phyloP scores from a whole-genome alignment of 2,113 vertebrate genomes.

The Tor tambroides region DNA sequence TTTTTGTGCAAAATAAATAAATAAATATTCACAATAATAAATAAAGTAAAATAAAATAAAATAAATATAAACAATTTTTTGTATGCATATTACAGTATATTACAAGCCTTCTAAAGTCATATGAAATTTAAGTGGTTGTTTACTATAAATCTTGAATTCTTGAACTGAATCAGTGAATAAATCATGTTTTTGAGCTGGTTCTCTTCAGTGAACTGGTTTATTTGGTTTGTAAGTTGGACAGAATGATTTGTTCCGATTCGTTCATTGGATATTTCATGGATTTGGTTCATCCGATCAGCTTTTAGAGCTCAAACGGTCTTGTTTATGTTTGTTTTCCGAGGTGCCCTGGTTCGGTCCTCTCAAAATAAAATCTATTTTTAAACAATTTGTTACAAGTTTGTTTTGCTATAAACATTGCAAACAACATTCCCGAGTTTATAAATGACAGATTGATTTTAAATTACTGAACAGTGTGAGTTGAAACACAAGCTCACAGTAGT shows the following conservation, averaged over 20 bases:
- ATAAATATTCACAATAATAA: no score
- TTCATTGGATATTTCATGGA: neutral
- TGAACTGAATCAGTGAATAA: neutral
- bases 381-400: neutral
- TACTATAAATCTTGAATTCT: neutral
- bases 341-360: neutral
- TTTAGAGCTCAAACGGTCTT: neutral
- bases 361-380: neutral
- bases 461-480: neutral
- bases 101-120: no score
- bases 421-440: neutral
- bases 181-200: neutral
- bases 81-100: no score
- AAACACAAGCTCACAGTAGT: neutral
- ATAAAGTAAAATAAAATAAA: no score
- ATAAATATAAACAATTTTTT: no score
- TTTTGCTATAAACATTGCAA: neutral
- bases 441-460: slow-evolving; percentile 4
- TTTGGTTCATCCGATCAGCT: neutral
- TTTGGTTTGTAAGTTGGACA: neutral
- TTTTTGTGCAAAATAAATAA: no score
- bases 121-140: neutral
- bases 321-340: neutral
- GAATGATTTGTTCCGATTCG: neutral
- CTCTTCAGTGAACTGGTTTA: neutral